Percentiles rank a stretch among this genome's conserved stretches.
These are phyloP conservation scores for Apostichopus leukothele DNA, from an alignment of 53 echinoderm and acorn worm genomes.

Conservation along the genomic window DNA sequence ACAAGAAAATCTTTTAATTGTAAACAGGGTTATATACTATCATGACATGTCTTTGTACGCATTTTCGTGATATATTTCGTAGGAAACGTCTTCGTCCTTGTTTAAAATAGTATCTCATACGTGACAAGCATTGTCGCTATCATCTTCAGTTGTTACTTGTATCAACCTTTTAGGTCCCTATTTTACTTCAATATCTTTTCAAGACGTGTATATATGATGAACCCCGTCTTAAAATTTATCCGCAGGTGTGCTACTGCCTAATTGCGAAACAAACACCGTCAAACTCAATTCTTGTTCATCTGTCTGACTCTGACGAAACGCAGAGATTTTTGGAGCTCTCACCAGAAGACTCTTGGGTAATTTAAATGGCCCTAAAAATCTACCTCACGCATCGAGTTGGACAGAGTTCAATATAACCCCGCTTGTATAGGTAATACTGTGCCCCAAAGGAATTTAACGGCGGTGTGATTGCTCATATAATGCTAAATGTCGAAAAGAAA, in stretches of 20 bases:
- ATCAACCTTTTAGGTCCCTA: too few species aligned
- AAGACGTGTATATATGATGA: too few species aligned
- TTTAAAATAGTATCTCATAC: too few species aligned
- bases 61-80: too few species aligned
- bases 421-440: not conserved
- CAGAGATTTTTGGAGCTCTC: slow-evolving; percentile 14
- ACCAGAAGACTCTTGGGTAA: slow-evolving; percentile 24
- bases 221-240: not conserved
- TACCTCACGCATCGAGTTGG: slow-evolving; percentile 12
- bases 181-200: too few species aligned
- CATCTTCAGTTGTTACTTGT: too few species aligned
- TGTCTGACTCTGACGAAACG: slow-evolving; percentile 1
- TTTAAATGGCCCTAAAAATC: slow-evolving; percentile 32
- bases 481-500: not conserved
- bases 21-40: too few species aligned
- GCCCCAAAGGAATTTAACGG: slow-evolving; percentile 19
- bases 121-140: too few species aligned
- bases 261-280: slow-evolving; percentile 8
- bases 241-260: slow-evolving; percentile 7
- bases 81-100: too few species aligned
- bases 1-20: too few species aligned
- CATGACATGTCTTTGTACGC: too few species aligned
- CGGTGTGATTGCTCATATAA: slow-evolving; percentile 1
- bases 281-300: slow-evolving; percentile 11
- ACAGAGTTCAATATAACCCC: not conserved